phyloP scores from a whole-genome alignment of 2,888 invertebrate species.

The Coelinius sp. region DNA sequence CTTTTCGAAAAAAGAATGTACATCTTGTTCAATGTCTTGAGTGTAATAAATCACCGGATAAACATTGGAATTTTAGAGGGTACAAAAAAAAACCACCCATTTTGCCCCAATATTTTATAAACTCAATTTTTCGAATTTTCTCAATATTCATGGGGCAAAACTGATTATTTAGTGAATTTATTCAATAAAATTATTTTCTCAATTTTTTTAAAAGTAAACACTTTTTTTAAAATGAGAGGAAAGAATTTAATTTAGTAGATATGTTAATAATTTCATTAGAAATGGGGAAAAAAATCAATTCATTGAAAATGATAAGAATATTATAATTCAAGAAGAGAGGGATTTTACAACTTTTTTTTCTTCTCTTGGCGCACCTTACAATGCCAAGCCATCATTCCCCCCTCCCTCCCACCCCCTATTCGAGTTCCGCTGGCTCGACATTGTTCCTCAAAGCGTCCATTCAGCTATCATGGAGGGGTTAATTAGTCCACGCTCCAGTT shows the following conservation, averaged over 20 bases:
- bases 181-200: no score
- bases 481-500: conserved; percentile 68
- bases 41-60: not conserved
- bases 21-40: no score
- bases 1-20: not conserved
- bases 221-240: no score
- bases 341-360: not conserved
- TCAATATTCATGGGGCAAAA: no score
- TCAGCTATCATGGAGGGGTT: conserved; percentile 51
- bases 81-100: no score
- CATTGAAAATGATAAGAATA: not conserved
- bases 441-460: conserved; percentile 50
- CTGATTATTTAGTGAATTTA: no score
- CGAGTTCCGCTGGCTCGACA: conserved; percentile 38
- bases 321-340: not conserved
- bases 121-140: no score
- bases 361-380: conserved; percentile 30
- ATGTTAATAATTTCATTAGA: not conserved
- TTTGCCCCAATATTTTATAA: no score
- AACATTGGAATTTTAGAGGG: no score
- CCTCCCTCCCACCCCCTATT: conserved; percentile 23
- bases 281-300: not conserved
- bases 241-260: not conserved
- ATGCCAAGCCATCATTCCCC: conserved; percentile 32
- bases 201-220: no score